A percentile compares a stretch with the other conserved stretches of the same genome.
phyloP scores from a whole-genome alignment of 2,888 invertebrate species.

The Pecten maximus region DNA sequence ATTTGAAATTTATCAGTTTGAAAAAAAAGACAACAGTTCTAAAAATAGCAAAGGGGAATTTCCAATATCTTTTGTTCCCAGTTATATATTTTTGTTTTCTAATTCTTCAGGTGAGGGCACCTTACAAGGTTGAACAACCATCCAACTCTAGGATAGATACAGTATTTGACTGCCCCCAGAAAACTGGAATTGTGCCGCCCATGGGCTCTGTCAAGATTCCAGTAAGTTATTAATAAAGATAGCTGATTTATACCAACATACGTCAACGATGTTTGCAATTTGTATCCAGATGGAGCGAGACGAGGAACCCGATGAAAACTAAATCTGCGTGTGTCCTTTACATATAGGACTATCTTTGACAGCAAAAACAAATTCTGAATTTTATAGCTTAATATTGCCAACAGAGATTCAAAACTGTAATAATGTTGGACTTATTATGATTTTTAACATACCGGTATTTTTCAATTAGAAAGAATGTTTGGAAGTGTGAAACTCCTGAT shows the following conservation, averaged over 20 bases:
- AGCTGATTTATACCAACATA: not conserved
- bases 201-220: conserved; percentile 76
- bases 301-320: no score
- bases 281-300: no score
- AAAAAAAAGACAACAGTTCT: no score
- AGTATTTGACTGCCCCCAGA: conserved; percentile 76
- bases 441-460: not conserved
- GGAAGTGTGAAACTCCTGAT: no score
- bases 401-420: not conserved
- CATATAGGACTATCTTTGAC: no score
- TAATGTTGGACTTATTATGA: not conserved
- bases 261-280: not conserved
- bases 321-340: no score
- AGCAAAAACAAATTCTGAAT: no score
- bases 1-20: no score
- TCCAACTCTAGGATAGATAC: conserved; percentile 74
- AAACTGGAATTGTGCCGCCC: conserved; percentile 78
- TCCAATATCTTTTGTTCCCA: no score
- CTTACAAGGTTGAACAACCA: conserved; percentile 78
- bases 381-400: no score
- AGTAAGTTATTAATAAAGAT: conserved; percentile 73
- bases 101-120: conserved; percentile 76
- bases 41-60: no score
- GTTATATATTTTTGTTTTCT: not conserved
- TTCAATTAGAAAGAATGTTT: no score